Evolutionary conservation across 2,113 vertebrate species (phyloP).

Genomic region (Poeciliopsis occidentalis): DNA sequence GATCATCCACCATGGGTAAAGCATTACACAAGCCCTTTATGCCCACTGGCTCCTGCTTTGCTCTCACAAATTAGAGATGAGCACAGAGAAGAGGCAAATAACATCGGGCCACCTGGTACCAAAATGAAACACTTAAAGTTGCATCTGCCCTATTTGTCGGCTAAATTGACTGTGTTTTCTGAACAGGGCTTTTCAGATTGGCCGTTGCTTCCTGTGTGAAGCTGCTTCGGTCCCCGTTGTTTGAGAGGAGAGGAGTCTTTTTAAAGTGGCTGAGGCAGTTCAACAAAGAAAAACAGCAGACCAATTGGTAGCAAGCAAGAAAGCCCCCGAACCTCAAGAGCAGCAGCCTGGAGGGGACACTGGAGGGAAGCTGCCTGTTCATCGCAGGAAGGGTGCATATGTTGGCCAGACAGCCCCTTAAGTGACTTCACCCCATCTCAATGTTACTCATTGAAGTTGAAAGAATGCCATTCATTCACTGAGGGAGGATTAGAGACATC

Average conservation of each 20-base stretch:
- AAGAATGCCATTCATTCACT: conserved; percentile 60
- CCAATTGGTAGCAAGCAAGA: conserved; percentile 74
- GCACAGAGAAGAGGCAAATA: conserved; percentile 22
- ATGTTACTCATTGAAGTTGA: conserved; percentile 63
- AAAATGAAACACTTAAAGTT: conserved; percentile 57
- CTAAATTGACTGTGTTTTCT: conserved; percentile 45
- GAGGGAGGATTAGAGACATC: conserved; percentile 47
- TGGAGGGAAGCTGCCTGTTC: conserved; percentile 47
- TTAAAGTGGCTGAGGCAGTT: conserved; percentile 64
- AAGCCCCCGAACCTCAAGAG: conserved; percentile 68
- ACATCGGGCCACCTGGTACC: conserved; percentile 50
- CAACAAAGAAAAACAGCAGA: conserved; percentile 58
- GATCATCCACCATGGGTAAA: conserved; percentile 63
- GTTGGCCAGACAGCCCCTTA: conserved; percentile 62
- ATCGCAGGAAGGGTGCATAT: conserved; percentile 62
- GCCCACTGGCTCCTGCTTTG: conserved; percentile 33
- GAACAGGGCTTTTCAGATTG: conserved; percentile 35
- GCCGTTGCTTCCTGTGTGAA: conserved; percentile 54
- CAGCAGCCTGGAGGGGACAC: conserved; percentile 11
- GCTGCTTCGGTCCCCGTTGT: conserved; percentile 45
- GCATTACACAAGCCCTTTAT: conserved; percentile 44
- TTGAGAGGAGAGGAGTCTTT: conserved; percentile 46
- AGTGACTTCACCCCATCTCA: conserved; percentile 68
- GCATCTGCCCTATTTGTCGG: conserved; percentile 39
- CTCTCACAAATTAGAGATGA: conserved; percentile 33